phyloP scores from a whole-genome alignment of 2,797 vertebrate genomes.

The Crax fasciolata region DNA sequence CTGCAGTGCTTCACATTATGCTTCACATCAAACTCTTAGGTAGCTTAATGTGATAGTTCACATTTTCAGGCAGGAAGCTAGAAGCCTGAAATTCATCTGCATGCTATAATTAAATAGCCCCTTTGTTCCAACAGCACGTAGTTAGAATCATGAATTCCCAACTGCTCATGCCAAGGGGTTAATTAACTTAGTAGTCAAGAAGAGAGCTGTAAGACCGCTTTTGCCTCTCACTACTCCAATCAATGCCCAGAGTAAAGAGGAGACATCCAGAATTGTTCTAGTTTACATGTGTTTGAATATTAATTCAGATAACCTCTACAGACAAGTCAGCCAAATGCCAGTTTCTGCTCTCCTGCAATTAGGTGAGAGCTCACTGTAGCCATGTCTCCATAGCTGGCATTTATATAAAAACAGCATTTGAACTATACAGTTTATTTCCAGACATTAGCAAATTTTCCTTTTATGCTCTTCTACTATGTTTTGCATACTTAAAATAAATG shows the following conservation, averaged over 20 bases:
- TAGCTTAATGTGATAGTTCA: conserved; percentile 27
- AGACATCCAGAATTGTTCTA: conserved; percentile 56
- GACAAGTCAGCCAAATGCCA: conserved; percentile 30
- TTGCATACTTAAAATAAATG: not conserved
- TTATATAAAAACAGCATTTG: not conserved
- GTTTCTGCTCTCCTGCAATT: not conserved
- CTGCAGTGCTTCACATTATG: conserved; percentile 6
- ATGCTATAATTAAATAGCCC: conserved; percentile 72
- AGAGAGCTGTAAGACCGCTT: conserved; percentile 16
- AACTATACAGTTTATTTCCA: not conserved
- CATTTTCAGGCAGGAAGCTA: conserved; percentile 53
- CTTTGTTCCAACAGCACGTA: conserved; percentile 60
- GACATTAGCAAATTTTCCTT: not conserved
- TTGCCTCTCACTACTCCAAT: not conserved
- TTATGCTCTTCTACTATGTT: not conserved
- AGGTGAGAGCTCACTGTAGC: not conserved
- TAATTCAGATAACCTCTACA: conserved; percentile 58
- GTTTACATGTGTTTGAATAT: conserved; percentile 62
- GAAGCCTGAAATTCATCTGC: conserved; percentile 65
- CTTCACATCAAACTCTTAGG: conserved; percentile 24
- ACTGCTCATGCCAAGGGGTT: conserved; percentile 64
- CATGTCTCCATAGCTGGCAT: not conserved
- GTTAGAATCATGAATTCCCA: conserved; percentile 52
- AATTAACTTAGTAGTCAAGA: conserved; percentile 74
- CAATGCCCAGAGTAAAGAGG: conserved; percentile 25